A percentile compares a stretch with the other conserved stretches of the same genome.
Evolutionary conservation across 2,888 invertebrate species (phyloP).

Genomic region (Xestia xanthographa): DNA sequence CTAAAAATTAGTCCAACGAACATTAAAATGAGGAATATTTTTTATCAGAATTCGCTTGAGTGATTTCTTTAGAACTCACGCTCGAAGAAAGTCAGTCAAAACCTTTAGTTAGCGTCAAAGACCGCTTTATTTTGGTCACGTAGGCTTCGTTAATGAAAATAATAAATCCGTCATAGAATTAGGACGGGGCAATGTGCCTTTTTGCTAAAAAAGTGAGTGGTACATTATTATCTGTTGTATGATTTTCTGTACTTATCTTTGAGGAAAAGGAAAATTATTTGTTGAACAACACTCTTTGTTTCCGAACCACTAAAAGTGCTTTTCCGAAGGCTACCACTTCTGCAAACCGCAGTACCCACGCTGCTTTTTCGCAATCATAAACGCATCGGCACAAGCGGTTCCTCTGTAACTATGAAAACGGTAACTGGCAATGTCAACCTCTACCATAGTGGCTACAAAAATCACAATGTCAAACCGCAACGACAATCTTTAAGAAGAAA

Average conservation of each 20-base stretch:
- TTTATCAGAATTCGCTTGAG: slow-evolving; percentile 71
- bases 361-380: not conserved
- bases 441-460: not conserved
- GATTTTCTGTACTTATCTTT: not conserved
- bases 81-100: slow-evolving; percentile 70
- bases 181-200: slow-evolving; percentile 48
- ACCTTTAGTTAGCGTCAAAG: slow-evolving; percentile 73
- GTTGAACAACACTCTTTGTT: not conserved
- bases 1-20: slow-evolving; percentile 56
- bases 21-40: slow-evolving; percentile 68
- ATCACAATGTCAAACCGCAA: not conserved
- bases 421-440: not conserved
- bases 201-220: slow-evolving; percentile 44
- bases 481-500: no score
- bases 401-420: not conserved
- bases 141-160: slow-evolving; percentile 84
- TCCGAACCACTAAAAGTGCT: not conserved
- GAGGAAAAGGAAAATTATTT: not conserved
- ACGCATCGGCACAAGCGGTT: not conserved
- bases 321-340: not conserved
- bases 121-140: slow-evolving; percentile 86
- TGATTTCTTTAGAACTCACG: slow-evolving; percentile 76
- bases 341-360: not conserved
- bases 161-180: slow-evolving; percentile 78
- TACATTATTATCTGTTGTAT: slow-evolving; percentile 26